Base-by-base conservation (phyloP, 2,888 invertebrate species). In the Galeruca laticollis region DNA sequence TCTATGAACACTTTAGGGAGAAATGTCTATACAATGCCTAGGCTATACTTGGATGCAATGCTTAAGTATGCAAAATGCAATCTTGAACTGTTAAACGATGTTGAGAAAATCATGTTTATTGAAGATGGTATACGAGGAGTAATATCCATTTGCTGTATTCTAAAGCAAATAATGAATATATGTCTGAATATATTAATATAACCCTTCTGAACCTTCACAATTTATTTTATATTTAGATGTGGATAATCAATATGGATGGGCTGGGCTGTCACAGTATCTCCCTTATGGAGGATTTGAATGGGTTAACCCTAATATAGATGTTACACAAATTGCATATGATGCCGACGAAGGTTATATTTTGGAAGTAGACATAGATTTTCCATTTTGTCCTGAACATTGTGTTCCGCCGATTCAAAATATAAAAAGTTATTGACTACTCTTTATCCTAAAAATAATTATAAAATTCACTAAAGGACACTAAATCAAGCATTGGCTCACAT, bases 1-100 rank as follows among this genome's bases (percentile, higher is more conserved):
- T 79, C 31, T 81, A 81, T 74, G 78, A 83, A 75, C 79, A 62
- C 63, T 82, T 81, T 73, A 62, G 82, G 51, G 51, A 74, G 70
- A 64, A 8, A 15, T 43, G 37, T 35, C n/a, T 62, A 47, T 62
- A 68, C 62, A 51, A 18, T 62, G 54, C 47, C 62, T 0, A 61
- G 56, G 2, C 54, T 47, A 11, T 56, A 54, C 1, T 68, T 52
- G 56, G 47, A 68, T 56, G 35, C 40, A 10, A 62, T 68, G 68
- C 13, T 59, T 3, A 81, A 80, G 67, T 67, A 72, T 62, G 81
- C 80, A 1, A 59, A 71, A 49, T 67, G n/a, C n/a, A n/a, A n/a
- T n/a, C n/a, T n/a, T n/a, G n/a, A n/a, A n/a, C n/a, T n/a, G n/a
- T n/a, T n/a, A n/a, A 77, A 75, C 2, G 78, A 82, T 68, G 18